These are phyloP conservation scores for Lymantria monacha DNA, from an alignment of 2,888 invertebrate genomes.

Conservation along the genomic window DNA sequence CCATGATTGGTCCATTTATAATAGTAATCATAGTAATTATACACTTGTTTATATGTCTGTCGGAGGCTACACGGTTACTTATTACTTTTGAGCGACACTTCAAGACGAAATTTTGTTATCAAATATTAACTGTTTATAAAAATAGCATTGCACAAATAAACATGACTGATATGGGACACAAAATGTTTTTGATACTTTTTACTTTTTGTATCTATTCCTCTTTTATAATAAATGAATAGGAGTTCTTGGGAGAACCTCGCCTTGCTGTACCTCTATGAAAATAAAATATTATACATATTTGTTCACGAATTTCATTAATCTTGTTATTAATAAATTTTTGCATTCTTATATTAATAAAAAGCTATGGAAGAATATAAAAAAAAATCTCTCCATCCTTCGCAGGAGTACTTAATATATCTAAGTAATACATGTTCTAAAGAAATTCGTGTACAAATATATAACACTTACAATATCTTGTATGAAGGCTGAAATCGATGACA, in stretches of 20 bases:
- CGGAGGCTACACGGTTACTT: constrained; percentile 76
- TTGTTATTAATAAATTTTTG: constrained; percentile 14
- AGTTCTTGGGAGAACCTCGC: constrained; percentile 61
- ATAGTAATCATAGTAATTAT: constrained; percentile 66
- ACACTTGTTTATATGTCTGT: constrained; percentile 80
- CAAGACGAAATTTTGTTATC: constrained; percentile 72
- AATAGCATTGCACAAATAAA: constrained; percentile 77
- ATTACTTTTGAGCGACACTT: constrained; percentile 80
- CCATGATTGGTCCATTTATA: constrained; percentile 80
- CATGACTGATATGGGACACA: constrained; percentile 81
- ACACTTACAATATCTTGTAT: constrained; percentile 43
- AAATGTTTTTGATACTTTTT: constrained; percentile 79
- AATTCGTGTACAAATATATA: constrained; percentile 57
- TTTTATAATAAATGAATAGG: constrained; percentile 59
- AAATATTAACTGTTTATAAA: constrained; percentile 63
- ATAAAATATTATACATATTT: constrained; percentile 38
- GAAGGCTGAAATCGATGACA: constrained; percentile 60
- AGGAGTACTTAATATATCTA: not conserved
- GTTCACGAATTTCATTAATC: constrained; percentile 56
- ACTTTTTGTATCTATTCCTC: constrained; percentile 71
- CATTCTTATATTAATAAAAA: not conserved
- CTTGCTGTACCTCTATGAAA: constrained; percentile 56
- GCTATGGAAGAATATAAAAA: not conserved
- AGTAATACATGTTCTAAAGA: constrained; percentile 26
- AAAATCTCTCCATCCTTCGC: not conserved